These are phyloP conservation scores for Melieria picta DNA, from an alignment of 2,888 invertebrate genomes.

Conservation along the genomic window DNA sequence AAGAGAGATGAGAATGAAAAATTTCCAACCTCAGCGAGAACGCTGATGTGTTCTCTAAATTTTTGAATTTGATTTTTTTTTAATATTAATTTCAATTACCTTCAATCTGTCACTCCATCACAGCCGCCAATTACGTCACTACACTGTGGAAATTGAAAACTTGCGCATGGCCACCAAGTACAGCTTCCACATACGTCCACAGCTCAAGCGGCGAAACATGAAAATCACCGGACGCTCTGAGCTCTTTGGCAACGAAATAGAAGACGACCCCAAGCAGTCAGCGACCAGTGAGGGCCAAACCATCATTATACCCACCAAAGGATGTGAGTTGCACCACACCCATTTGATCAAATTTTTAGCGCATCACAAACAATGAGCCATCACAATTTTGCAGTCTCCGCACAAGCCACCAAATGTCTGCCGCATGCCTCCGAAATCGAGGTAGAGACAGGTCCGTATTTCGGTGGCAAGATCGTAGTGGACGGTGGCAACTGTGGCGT, in stretches of 20 bases:
- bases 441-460: conserved; percentile 83
- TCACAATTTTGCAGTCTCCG: conserved; percentile 73
- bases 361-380: not conserved
- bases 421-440: conserved; percentile 85
- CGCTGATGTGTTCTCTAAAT: too few relatives aligned
- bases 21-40: too few relatives aligned
- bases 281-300: conserved; percentile 69
- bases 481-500: conserved; percentile 79
- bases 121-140: conserved; percentile 64
- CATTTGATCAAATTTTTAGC: too few relatives aligned
- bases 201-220: conserved; percentile 68
- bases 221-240: conserved; percentile 63
- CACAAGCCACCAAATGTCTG: conserved; percentile 81
- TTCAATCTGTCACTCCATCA: not conserved
- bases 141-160: conserved; percentile 73
- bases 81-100: not conserved
- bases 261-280: conserved; percentile 54
- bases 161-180: conserved; percentile 85
- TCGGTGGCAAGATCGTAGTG: conserved; percentile 80
- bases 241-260: conserved; percentile 64
- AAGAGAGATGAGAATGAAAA: too few relatives aligned
- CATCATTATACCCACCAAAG: conserved; percentile 82
- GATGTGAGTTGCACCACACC: conserved; percentile 72
- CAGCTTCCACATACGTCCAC: conserved; percentile 78
- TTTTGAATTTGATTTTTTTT: not conserved